Base-by-base conservation (phyloP, 2,797 vertebrate genomes). In the Pempheris klunzingeri region DNA sequence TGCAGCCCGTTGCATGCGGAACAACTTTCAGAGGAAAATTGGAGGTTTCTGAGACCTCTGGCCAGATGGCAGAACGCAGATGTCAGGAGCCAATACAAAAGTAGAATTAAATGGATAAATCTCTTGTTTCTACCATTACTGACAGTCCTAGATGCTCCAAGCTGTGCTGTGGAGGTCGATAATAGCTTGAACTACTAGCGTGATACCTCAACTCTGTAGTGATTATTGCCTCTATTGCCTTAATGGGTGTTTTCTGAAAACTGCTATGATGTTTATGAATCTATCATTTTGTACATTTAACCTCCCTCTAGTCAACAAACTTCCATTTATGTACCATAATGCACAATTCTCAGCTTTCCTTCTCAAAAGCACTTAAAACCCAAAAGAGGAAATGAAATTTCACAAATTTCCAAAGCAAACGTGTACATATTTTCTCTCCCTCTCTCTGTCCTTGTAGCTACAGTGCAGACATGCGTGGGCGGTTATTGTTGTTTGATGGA, bases 71-170 rank as follows among this genome's bases (percentile, higher is more conserved):
- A 90, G 83, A 92, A 91, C 90, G 74, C 88, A 91, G 68, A 84
- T 91, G 85, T 93, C 92, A 93, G 88, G 83, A 65, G 83, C 83
- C 87, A 90, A 89, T 86, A 81, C 77, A 32, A 49, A 86, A 90
- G 93, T 81, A 89, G 87, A 93, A 95, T 93, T 91, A 93, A 89
- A 93, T 34, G 86, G 80, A 93, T 91, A 91, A 91, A 92, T 93
- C 91, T 95, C 90, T 91, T 70, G 67, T 85, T 82, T 83, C 59
- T 81, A 82, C 81, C 59, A 14, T 81, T 49, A 36, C 53, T 32
- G 86, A 77, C 58, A 14, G 59, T 61, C 58, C 57, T 43, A 62
- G 63, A 75, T 43, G 81, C 68, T 75, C 32, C 0, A 22, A 77
- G 72, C 80, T 38, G 65, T 57, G 67, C 43, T 11, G 11, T 1